phyloP scores from a whole-genome alignment of 1,140 invertebrate species.

The Periplaneta americana region DNA sequence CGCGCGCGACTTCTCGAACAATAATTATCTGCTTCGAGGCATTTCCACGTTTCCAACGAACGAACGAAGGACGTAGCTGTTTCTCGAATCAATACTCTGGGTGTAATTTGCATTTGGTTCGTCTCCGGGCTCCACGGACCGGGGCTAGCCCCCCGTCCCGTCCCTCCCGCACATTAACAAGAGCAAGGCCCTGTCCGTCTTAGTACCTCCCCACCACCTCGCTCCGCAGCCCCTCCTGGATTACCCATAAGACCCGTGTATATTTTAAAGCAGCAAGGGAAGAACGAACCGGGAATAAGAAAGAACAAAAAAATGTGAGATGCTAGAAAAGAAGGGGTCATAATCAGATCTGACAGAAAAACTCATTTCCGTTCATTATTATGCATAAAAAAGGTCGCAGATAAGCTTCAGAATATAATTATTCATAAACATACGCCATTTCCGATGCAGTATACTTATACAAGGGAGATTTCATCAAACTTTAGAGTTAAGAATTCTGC shows the following conservation, averaged over 20 bases:
- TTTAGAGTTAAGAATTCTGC: background rate
- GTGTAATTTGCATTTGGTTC: conserved; percentile 21
- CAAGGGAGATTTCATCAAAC: background rate
- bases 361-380: background rate
- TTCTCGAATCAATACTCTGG: conserved; percentile 20
- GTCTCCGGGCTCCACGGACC: conserved; percentile 1
- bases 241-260: background rate
- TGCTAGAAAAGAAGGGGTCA: background rate
- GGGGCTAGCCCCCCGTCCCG: background rate
- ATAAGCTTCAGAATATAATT: background rate
- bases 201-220: background rate
- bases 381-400: background rate
- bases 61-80: conserved; percentile 14
- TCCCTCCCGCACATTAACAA: conserved; percentile 7
- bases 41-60: conserved; percentile 14
- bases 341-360: background rate
- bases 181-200: background rate
- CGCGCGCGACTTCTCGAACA: conserved; percentile 11
- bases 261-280: background rate
- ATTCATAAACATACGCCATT: background rate
- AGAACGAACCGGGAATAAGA: background rate
- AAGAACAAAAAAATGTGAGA: background rate
- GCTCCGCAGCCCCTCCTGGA: background rate
- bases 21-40: conserved; percentile 16
- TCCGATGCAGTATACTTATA: background rate